Evolutionary conservation across 2,888 invertebrate species (phyloP).

Genomic region (Cheilosia soror): DNA sequence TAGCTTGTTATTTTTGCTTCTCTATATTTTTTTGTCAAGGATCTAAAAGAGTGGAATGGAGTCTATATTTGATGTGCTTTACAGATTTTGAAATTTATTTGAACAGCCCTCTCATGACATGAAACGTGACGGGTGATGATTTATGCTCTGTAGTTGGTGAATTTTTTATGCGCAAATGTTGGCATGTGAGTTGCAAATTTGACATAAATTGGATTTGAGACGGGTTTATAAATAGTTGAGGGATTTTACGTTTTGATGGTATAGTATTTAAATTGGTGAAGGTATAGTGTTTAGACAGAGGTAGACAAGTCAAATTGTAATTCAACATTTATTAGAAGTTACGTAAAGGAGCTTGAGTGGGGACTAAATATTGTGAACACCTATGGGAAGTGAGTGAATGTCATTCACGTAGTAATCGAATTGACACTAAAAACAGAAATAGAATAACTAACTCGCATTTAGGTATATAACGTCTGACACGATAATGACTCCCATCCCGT

Average conservation of each 20-base stretch:
- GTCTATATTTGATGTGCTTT: slow-evolving; percentile 54
- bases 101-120: slow-evolving; percentile 44
- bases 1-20: neutral
- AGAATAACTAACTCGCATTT: too few species aligned
- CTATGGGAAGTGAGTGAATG: too few species aligned
- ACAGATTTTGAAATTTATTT: slow-evolving; percentile 68
- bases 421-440: too few species aligned
- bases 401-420: too few species aligned
- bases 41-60: slow-evolving; percentile 2
- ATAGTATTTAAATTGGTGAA: too few species aligned
- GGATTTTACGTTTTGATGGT: neutral
- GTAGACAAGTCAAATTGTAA: too few species aligned
- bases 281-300: too few species aligned
- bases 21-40: neutral
- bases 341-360: too few species aligned
- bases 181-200: slow-evolving; percentile 20
- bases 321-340: too few species aligned
- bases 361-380: too few species aligned
- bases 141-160: slow-evolving; percentile 18
- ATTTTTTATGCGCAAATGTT: slow-evolving; percentile 13
- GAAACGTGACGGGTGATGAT: slow-evolving; percentile 56
- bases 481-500: too few species aligned
- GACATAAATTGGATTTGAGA: slow-evolving; percentile 25
- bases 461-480: too few species aligned
- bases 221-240: slow-evolving; percentile 3